A percentile compares a stretch with the other conserved stretches of the same genome.
Evolutionary conservation across 2,888 invertebrate species (phyloP).

Genomic region (Gibbula magus): DNA sequence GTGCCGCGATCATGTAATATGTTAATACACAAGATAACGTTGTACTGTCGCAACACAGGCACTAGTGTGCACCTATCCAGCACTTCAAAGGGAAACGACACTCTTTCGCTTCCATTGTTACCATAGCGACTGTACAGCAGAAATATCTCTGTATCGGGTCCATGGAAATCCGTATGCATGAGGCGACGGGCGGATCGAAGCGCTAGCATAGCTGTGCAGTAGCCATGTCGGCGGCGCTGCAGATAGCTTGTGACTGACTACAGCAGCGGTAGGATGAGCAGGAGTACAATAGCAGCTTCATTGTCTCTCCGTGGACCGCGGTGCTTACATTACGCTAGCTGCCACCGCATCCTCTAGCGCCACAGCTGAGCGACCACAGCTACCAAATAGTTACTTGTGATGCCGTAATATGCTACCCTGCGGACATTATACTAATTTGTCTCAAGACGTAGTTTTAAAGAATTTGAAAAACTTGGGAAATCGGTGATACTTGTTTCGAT

Average conservation of each 20-base stretch:
- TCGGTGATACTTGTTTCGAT: no score
- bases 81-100: neutral
- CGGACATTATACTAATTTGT: no score
- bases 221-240: neutral
- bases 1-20: neutral
- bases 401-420: no score
- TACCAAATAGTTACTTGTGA: no score
- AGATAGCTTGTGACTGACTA: neutral
- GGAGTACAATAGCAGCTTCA: neutral
- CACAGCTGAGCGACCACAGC: no score
- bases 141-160: neutral
- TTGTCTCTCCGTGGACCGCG: neutral
- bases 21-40: neutral
- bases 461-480: no score
- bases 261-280: neutral
- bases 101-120: neutral
- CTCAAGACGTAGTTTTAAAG: no score
- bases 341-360: no score
- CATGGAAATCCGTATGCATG: neutral
- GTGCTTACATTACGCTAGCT: no score
- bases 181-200: neutral
- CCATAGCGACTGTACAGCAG: slow-evolving; percentile 13
- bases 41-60: neutral
- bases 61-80: neutral
- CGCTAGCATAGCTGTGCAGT: neutral